Conservation (phyloP, 2,797 vertebrate genomes). For the Anabacerthia variegaticeps region DNA sequence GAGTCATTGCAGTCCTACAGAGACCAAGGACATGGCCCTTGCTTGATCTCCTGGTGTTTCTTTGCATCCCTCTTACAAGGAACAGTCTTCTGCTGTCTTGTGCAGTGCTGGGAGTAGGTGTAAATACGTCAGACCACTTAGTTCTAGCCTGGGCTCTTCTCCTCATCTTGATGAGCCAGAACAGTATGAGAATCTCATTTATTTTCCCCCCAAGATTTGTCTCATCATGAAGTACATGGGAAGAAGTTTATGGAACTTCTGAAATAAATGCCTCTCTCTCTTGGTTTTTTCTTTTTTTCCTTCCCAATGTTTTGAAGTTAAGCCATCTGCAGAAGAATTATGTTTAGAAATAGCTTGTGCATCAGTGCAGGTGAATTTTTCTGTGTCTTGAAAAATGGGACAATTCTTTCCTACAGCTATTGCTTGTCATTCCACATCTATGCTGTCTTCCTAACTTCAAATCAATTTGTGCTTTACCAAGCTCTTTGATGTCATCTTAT, state of each 20-base stretch:
- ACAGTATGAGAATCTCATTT: not conserved
- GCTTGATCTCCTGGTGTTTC: not conserved
- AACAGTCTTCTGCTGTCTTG: not conserved
- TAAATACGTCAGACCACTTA: not conserved
- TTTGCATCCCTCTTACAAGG: not conserved
- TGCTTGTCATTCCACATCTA: conserved; percentile 34
- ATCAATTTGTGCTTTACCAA: conserved; percentile 61
- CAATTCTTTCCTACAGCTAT: conserved; percentile 39
- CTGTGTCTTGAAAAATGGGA: conserved; percentile 49
- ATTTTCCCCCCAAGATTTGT: not conserved
- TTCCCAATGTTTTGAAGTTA: not conserved
- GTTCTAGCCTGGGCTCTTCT: not conserved
- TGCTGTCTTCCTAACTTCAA: conserved; percentile 49
- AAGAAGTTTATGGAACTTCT: not conserved
- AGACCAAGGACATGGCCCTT: not conserved
- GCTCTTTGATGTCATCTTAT: conserved; percentile 36
- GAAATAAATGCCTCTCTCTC: not conserved
- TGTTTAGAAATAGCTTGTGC: not conserved
- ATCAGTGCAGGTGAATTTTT: not conserved
- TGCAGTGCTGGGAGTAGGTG: not conserved
- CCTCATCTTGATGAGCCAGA: not conserved
- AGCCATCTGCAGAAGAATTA: conserved; percentile 2
- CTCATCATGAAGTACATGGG: not conserved
- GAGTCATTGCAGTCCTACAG: not conserved
- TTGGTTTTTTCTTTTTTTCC: not conserved